Conservation (phyloP, 2,888 invertebrate genomes). For the Macrophya annulata region DNA sequence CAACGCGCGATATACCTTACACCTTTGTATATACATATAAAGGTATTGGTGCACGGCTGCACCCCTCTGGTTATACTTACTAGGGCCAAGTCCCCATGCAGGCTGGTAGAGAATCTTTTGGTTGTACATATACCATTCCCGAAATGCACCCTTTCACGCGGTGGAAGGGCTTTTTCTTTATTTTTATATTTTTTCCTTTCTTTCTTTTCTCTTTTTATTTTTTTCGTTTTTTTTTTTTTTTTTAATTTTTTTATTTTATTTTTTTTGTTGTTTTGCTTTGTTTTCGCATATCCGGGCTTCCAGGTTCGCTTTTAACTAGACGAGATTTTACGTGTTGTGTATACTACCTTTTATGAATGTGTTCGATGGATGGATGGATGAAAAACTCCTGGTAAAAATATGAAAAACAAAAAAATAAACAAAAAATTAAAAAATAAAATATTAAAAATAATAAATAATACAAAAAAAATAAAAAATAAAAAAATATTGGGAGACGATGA, state of each 20-base stretch:
- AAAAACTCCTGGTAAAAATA: not conserved
- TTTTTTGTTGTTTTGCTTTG: not conserved
- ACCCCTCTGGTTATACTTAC: not conserved
- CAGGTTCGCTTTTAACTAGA: conserved; percentile 38
- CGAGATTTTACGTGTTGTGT: conserved; percentile 2
- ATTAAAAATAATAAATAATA: not conserved
- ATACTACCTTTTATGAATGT: not conserved
- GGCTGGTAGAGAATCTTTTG: not conserved
- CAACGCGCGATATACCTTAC: conserved; percentile 27
- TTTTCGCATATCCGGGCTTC: not conserved
- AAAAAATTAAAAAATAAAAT: not conserved
- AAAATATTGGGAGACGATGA: conserved; percentile 2
- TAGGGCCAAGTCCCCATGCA: not conserved
- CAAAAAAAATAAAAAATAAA: no score
- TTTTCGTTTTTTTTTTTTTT: conserved; percentile 57
- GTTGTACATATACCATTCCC: conserved; percentile 16
- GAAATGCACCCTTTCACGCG: conserved; percentile 38
- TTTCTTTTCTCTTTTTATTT: conserved; percentile 52
- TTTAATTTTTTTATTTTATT: conserved; percentile 50
- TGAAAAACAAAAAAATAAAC: not conserved
- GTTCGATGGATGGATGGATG: not conserved
- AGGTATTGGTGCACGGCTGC: not conserved
- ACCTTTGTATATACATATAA: conserved; percentile 3
- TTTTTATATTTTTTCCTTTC: conserved; percentile 59
- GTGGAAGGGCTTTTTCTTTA: conserved; percentile 21